Conservation (phyloP, 2,797 vertebrate genomes). For the Sebastes kiyomatsui region DNA sequence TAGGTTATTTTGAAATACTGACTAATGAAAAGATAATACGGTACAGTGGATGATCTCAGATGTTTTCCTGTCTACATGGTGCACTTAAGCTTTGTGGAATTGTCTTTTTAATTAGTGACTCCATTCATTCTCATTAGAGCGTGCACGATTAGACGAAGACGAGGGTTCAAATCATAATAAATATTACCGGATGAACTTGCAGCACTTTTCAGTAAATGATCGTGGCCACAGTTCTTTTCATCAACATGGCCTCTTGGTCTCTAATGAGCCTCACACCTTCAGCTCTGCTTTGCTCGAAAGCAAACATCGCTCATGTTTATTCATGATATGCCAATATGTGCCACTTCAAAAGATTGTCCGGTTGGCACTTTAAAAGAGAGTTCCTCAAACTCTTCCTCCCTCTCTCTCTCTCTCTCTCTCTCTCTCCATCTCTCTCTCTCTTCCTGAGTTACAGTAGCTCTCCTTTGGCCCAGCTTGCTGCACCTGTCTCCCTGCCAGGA, state of each 20-base stretch:
- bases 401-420: slow-evolving; percentile 25
- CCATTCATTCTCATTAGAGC: slow-evolving; percentile 18
- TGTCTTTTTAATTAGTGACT: slow-evolving; percentile 52
- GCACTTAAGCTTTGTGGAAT: slow-evolving; percentile 20
- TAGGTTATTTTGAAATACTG: slow-evolving; percentile 44
- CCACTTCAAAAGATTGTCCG: slow-evolving; percentile 78
- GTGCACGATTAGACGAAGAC: slow-evolving; percentile 15
- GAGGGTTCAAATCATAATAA: slow-evolving; percentile 41
- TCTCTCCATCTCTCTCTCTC: slow-evolving; percentile 27
- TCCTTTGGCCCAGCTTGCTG: slow-evolving; percentile 60
- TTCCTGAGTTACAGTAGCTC: slow-evolving; percentile 62
- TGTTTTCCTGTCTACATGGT: slow-evolving; percentile 33
- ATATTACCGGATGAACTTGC: slow-evolving; percentile 23
- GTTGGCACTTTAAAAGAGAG: slow-evolving; percentile 60
- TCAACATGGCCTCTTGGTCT: slow-evolving; percentile 50
- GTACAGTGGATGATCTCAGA: slow-evolving; percentile 28
- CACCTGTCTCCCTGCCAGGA: slow-evolving; percentile 73
- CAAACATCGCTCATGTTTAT: slow-evolving; percentile 71
- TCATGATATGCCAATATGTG: slow-evolving; percentile 74
- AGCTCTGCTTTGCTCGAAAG: slow-evolving; percentile 57
- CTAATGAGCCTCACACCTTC: slow-evolving; percentile 67
- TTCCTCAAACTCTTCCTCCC: not conserved
- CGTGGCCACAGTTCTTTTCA: slow-evolving; percentile 40
- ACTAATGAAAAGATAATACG: slow-evolving; percentile 36
- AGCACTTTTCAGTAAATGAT: slow-evolving; percentile 33